Evolutionary conservation across 2,113 vertebrate species (phyloP).

Genomic region (Eurypyga helias): DNA sequence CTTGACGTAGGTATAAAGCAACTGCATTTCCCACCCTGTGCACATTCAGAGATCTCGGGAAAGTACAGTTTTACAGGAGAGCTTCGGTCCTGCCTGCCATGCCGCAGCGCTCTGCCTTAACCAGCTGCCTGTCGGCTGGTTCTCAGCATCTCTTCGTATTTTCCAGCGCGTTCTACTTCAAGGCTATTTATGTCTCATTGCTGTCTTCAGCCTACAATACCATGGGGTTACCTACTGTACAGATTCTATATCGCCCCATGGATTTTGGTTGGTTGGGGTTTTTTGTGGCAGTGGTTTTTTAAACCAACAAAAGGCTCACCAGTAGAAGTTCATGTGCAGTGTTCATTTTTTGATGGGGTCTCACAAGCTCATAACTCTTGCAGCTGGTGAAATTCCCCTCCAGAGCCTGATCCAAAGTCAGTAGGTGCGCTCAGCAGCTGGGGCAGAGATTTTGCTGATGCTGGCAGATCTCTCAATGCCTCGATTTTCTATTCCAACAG

Average conservation of each 20-base stretch:
- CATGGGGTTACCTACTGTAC: rapidly evolving
- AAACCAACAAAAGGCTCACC: neutral
- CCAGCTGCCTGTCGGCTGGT: neutral
- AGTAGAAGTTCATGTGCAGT: neutral
- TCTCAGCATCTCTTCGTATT: neutral
- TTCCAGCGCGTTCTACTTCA: neutral
- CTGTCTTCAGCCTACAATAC: neutral
- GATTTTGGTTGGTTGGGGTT: neutral
- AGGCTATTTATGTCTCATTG: neutral
- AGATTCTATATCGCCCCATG: neutral
- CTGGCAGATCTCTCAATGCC: neutral
- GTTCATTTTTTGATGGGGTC: neutral
- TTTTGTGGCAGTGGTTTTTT: neutral
- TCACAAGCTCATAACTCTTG: neutral
- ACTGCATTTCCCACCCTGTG: rapidly evolving
- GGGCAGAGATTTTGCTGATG: neutral
- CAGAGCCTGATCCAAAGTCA: neutral
- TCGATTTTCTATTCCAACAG: neutral
- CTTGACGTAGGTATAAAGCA: neutral
- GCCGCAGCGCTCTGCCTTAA: neutral
- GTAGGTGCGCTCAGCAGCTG: neutral
- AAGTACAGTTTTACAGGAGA: neutral
- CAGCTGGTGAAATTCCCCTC: neutral
- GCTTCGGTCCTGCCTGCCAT: neutral
- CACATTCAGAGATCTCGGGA: neutral